Percentiles rank a stretch among this genome's conserved stretches.
Evolutionary conservation across 2,888 invertebrate species (phyloP).

Genomic region (Prosopocoilus inquinatus): DNA sequence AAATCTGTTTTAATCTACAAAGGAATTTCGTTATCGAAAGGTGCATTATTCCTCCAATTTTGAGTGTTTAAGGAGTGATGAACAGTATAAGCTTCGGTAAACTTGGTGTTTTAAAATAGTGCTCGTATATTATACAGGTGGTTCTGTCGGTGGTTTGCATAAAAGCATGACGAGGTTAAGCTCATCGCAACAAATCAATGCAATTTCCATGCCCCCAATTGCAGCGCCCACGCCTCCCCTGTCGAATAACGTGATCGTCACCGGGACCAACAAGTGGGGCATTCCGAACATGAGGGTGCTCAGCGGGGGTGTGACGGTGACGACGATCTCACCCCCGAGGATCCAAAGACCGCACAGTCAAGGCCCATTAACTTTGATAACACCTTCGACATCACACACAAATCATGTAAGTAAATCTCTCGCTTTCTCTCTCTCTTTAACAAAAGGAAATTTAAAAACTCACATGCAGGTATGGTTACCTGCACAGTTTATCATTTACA

Average conservation of each 20-base stretch:
- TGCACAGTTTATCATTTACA: too few relatives aligned
- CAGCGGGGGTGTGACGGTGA: conserved; percentile 64
- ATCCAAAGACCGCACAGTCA: conserved; percentile 55
- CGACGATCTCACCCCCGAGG: conserved; percentile 55
- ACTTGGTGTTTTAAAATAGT: too few relatives aligned
- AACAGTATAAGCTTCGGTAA: too few relatives aligned
- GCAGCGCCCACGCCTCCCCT: conserved; percentile 47
- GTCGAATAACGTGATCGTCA: conserved; percentile 54
- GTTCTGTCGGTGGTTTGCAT: conserved; percentile 75
- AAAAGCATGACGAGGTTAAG: conserved; percentile 81
- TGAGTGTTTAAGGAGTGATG: too few relatives aligned
- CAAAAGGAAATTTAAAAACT: conserved; percentile 1
- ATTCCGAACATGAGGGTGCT: conserved; percentile 52
- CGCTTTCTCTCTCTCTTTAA: background rate
- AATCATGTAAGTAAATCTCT: conserved; percentile 44
- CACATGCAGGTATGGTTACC: too few relatives aligned
- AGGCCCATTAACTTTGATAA: conserved; percentile 51
- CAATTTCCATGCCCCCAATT: conserved; percentile 29
- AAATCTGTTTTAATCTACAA: too few relatives aligned
- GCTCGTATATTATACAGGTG: conserved; percentile 49
- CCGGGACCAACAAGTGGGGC: conserved; percentile 55
- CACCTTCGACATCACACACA: conserved; percentile 33
- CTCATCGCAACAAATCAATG: conserved; percentile 73
- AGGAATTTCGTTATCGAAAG: too few relatives aligned
- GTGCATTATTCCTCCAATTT: too few relatives aligned